Conservation (phyloP, 2,797 vertebrate species). For the Brotula barbata region DNA sequence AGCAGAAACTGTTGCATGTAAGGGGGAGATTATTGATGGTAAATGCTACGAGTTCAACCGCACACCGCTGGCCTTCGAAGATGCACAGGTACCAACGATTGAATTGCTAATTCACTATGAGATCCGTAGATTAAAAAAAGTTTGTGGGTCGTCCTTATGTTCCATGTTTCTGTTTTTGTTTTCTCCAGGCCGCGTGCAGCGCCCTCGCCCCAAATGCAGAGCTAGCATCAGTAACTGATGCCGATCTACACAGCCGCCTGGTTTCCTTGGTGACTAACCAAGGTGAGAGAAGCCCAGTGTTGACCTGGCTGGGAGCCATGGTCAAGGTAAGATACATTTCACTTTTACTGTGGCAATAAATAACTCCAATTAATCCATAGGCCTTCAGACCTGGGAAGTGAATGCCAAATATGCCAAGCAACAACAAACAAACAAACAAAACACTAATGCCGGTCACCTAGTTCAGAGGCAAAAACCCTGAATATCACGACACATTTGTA, state of each 20-base stretch:
- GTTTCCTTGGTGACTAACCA: slow-evolving; percentile 70
- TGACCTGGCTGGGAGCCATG: slow-evolving; percentile 76
- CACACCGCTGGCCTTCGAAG: slow-evolving; percentile 59
- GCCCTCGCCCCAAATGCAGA: slow-evolving; percentile 57
- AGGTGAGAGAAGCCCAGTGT: slow-evolving; percentile 46
- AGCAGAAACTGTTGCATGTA: slow-evolving; percentile 41
- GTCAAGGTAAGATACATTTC: slow-evolving; percentile 62
- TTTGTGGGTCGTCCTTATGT: too few species aligned
- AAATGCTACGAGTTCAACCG: slow-evolving; percentile 74
- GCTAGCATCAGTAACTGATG: slow-evolving; percentile 68
- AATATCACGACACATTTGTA: too few species aligned
- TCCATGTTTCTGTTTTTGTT: neutral
- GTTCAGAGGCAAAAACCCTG: too few species aligned
- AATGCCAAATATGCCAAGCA: too few species aligned
- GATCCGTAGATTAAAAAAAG: too few species aligned
- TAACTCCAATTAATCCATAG: too few species aligned
- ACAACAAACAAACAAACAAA: too few species aligned
- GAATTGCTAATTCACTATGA: neutral
- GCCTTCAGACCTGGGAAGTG: too few species aligned
- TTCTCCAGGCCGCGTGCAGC: slow-evolving; percentile 64
- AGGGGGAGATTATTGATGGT: slow-evolving; percentile 66
- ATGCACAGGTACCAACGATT: slow-evolving; percentile 67
- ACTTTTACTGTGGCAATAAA: too few species aligned
- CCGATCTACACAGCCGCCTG: slow-evolving; percentile 65
- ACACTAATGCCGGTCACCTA: too few species aligned